These are phyloP conservation scores for Anoplolepis gracilipes DNA, from an alignment of 1,140 invertebrate species.

Conservation along the genomic window DNA sequence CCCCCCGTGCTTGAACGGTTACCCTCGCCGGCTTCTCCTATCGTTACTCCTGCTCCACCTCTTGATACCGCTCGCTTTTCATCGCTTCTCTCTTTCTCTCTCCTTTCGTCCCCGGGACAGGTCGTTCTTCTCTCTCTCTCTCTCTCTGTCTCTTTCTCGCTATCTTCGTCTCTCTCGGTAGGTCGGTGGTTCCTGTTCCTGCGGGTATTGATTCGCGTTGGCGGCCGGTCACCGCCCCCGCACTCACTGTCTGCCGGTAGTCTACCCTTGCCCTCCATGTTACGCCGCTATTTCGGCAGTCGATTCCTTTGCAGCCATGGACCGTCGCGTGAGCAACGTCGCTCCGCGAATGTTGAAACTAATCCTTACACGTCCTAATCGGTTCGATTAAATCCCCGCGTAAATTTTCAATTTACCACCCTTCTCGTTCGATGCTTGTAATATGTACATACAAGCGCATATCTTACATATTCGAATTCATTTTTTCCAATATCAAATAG, in stretches of 20 bases:
- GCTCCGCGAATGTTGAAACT: slow-evolving; percentile 1
- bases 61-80: slow-evolving; percentile 79
- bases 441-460: not conserved
- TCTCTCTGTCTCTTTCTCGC: slow-evolving; percentile 53
- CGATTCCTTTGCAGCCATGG: slow-evolving; percentile 71
- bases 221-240: slow-evolving; percentile 85
- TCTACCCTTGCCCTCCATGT: slow-evolving; percentile 81
- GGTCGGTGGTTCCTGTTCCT: slow-evolving; percentile 85
- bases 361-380: not conserved
- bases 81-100: slow-evolving; percentile 62
- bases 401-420: not conserved
- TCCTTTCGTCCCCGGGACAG: slow-evolving; percentile 68
- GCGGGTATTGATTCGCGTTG: slow-evolving; percentile 86
- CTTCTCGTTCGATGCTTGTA: not conserved
- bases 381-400: not conserved
- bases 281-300: slow-evolving; percentile 81
- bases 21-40: slow-evolving; percentile 63
- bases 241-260: slow-evolving; percentile 83
- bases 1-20: slow-evolving; percentile 59
- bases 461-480: not conserved
- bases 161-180: slow-evolving; percentile 75
- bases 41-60: slow-evolving; percentile 66
- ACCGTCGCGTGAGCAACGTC: slow-evolving; percentile 1
- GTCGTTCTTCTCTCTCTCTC: slow-evolving; percentile 62
- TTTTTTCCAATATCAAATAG: not conserved